phyloP scores from a whole-genome alignment of 2,797 vertebrate species.

The Fringilla coelebs region DNA sequence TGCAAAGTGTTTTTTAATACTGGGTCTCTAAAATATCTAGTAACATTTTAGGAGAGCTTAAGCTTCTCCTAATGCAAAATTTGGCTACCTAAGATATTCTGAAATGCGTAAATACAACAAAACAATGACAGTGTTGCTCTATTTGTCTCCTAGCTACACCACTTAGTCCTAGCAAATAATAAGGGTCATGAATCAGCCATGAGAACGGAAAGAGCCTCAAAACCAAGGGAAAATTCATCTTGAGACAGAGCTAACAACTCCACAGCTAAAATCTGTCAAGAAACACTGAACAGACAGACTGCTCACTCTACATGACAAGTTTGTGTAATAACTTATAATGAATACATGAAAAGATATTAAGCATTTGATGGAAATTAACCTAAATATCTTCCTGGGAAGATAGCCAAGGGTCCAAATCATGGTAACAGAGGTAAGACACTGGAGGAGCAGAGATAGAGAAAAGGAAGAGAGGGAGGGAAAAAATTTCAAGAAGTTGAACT shows the following conservation, averaged over 20 bases:
- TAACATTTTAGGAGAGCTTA: neutral
- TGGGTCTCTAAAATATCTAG: neutral
- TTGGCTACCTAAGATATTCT: neutral
- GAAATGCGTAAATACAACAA: constrained; percentile 23
- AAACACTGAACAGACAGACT: neutral
- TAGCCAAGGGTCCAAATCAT: neutral
- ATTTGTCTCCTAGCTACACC: constrained; percentile 42
- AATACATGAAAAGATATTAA: neutral
- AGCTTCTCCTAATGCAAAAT: constrained; percentile 2
- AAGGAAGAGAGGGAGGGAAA: neutral
- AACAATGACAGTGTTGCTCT: constrained; percentile 16
- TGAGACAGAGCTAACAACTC: neutral
- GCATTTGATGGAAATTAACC: neutral
- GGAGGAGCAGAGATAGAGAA: neutral
- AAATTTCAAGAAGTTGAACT: neutral
- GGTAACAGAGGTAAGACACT: neutral
- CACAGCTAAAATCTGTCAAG: neutral
- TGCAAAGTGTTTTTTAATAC: neutral
- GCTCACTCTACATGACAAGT: neutral
- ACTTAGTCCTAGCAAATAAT: neutral
- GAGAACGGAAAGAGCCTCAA: constrained; percentile 21
- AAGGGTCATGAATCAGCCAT: constrained; percentile 10
- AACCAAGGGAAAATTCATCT: constrained; percentile 2
- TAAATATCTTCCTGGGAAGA: neutral
- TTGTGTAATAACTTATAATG: neutral